Base-by-base conservation (phyloP, 2,113 vertebrate genomes). In the Salvelinus namaycush region DNA sequence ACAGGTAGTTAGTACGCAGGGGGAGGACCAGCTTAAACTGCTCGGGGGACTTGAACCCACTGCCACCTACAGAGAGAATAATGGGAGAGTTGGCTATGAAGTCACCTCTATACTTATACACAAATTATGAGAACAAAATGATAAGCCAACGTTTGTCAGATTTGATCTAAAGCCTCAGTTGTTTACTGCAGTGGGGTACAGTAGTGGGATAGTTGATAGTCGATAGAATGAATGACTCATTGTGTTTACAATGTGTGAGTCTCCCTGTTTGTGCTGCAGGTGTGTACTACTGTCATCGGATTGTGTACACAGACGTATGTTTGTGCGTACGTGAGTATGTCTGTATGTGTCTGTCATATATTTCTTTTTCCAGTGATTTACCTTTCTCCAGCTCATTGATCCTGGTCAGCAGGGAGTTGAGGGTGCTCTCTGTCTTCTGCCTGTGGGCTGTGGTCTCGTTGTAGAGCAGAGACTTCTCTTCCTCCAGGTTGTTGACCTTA, bases 21-120 rank as follows among this genome's bases (percentile, higher is more conserved):
- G 97, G 94, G 2, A 99, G 95, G 80, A 97, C 96, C 51, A 99
- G 95, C 79, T 98, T 99, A 87, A 99, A 99, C 0, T 96, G 97
- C 83, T 98, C 97, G 0, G 98, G 97, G 0, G 97, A 94, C 83
- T 96, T 97, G 83, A 98, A 98, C 76, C 94, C 97, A 83, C 92
- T 95, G 1, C 91, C 92, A 1, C 92, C 93, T 93, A 57, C 34
- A 72, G 75, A 54, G 72, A 44, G 68, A 49, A 59, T 16, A 72
- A 72, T 44, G 22, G 18, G 27, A n/a, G 27, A 31, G 16, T 8
- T 29, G 20, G 5, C 16, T 70, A 24, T 70, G 39, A 39, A n/a
- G 59, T 62, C 59, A 24, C 1, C n/a, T 31, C 18, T 31, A 27
- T 54, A 54, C 16, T 54, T 54, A 54, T 54, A 18, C 14, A 44